Evolutionary conservation across 2,888 invertebrate genomes (phyloP), one percentile per base, ranked within the genome.

Genomic region (Cerastis leucographa): DNA sequence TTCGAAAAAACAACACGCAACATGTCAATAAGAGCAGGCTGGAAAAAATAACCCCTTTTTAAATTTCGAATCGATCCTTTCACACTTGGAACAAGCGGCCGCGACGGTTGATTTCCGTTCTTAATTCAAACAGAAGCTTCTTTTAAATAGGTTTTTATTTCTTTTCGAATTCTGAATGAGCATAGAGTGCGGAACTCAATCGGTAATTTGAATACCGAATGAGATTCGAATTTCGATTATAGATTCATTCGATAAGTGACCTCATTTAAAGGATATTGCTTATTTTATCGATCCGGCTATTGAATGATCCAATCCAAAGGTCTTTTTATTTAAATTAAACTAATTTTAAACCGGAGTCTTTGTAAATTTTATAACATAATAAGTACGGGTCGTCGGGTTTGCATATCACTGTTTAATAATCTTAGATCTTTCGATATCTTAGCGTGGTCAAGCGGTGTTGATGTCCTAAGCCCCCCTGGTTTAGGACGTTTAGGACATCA

Each of bases 21-120:
- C 94, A 95, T 94, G 93, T 94, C 95, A 94, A 95, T 95, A 95
- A 92, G 91, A 92, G 89, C 91, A 81, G 90, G 87, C 90, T 89
- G 90, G 87, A 91, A 92, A 94, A 93, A 94, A 94, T 91, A 89
- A 90, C 90, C 92, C 93, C 94, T 90, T 93, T 94, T 94, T 91
- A 90, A 91, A 93, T 90, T 93, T 92, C 93, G 93, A 95, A 96
- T 96, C 96, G 95, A 96, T 96, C 94, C 94, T 94, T 95, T 96
- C 96, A 96, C 96, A 96, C 96, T 96, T 96, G 87, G 93, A 93
- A 95, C 96, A 95, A 96, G 94, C 93, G 92, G 89, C 89, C 92
- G 91, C 93, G 96, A 95, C 96, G 96, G 95, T 95, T 96, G 95
- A 95, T 96, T 96, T 96, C 96, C 96, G 96, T 94, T 96, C 96